Evolutionary conservation across 2,888 invertebrate species (phyloP).

Genomic region (Rhaphigaster nebulosa): DNA sequence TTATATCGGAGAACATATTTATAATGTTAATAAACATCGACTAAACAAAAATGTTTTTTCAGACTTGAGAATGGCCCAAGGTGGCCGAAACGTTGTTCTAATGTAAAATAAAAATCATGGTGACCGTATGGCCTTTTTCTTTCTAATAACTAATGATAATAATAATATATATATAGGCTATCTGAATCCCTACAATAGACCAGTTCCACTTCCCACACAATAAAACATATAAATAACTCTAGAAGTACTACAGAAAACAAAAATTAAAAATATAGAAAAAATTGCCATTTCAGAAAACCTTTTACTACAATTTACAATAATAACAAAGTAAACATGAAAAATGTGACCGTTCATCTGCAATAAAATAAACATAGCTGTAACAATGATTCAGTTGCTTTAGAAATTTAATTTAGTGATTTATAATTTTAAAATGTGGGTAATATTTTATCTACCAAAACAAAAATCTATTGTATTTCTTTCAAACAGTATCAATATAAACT

Average conservation of each 20-base stretch:
- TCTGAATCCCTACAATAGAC: not conserved
- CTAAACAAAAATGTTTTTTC: too few relatives aligned
- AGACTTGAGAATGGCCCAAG: too few relatives aligned
- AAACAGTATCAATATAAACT: not conserved
- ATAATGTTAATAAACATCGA: too few relatives aligned
- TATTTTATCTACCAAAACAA: not conserved
- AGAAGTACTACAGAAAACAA: not conserved
- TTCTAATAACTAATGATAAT: too few relatives aligned
- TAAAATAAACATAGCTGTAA: not conserved
- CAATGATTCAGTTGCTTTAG: not conserved
- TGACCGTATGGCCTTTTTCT: too few relatives aligned
- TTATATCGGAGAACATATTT: too few relatives aligned
- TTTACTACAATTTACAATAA: not conserved
- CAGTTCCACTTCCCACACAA: not conserved
- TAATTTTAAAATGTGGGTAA: not conserved
- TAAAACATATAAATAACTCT: not conserved
- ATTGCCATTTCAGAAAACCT: too few relatives aligned
- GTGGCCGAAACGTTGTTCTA: too few relatives aligned
- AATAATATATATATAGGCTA: not conserved
- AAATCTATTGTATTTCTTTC: not conserved
- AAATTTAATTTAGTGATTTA: not conserved
- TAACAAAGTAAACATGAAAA: not conserved
- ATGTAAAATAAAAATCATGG: too few relatives aligned
- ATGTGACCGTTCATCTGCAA: too few relatives aligned
- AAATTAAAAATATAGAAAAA: not conserved